Conservation (phyloP, 2,888 invertebrate species). For the Argyresthia goedartella region DNA sequence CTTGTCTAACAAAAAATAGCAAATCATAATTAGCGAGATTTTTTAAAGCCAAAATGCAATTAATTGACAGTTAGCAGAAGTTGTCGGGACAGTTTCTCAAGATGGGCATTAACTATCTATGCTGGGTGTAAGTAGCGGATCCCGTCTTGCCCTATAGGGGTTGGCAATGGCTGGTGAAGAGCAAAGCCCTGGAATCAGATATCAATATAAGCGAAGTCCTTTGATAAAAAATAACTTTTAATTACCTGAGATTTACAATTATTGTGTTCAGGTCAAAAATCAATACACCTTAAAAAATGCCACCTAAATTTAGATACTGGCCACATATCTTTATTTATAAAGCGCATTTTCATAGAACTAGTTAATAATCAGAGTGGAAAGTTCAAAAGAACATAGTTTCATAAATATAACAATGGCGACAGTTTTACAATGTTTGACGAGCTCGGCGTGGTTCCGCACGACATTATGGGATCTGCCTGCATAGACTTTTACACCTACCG, state of each 20-base stretch:
- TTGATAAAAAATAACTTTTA: constrained; percentile 18
- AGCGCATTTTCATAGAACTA: constrained; percentile 25
- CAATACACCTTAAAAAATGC: too few species aligned
- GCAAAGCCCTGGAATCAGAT: constrained; percentile 26
- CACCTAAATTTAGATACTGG: too few species aligned
- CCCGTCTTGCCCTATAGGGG: constrained; percentile 47
- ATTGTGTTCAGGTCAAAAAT: constrained; percentile 16
- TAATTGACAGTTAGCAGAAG: constrained; percentile 46
- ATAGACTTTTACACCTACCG: neutral
- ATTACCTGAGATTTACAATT: constrained; percentile 54
- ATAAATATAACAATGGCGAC: constrained; percentile 22
- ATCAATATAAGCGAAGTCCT: neutral
- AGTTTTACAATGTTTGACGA: constrained; percentile 9
- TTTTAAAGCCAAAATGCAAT: constrained; percentile 21
- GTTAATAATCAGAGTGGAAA: constrained; percentile 32
- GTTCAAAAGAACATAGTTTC: constrained; percentile 28
- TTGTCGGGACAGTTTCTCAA: constrained; percentile 31
- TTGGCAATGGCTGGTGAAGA: constrained; percentile 46
- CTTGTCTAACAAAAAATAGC: too few species aligned
- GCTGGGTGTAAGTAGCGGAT: constrained; percentile 29
- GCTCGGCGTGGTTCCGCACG: constrained; percentile 7
- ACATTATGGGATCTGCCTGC: constrained; percentile 1
- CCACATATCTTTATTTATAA: constrained; percentile 11
- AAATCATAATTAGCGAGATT: neutral
- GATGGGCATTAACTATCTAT: constrained; percentile 41